Evolutionary conservation across 1,140 invertebrate species (phyloP), one percentile per base, ranked within the genome.

Genomic region (Drosophila subobscura): DNA sequence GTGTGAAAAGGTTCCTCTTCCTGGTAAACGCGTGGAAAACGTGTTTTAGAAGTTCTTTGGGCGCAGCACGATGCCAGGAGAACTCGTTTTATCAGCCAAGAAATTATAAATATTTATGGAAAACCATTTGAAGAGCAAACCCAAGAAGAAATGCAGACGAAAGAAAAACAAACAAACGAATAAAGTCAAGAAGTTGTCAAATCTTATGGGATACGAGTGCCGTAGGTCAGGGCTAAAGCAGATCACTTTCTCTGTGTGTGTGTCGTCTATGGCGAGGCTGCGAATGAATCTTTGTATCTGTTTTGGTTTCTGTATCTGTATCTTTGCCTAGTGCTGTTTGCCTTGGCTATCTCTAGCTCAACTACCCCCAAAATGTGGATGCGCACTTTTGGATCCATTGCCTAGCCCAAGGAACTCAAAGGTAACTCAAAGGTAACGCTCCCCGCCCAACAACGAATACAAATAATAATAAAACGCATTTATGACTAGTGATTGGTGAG

Each of bases 11-110:
- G 60, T 77, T 67, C 53, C 61, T 79, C 66, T 86, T 86, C 81
- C 77, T 78, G 81, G 81, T 86, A 86, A 86, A 78, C 81, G 78
- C 81, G 83, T 86, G 81, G 72, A 85, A 81, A 80, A 77, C 72
- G 72, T 75, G 72, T 75, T 74, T 67, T 12, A 7, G 41, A 51
- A 66, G 51, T 50, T 46, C 22, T 33, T 44, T 51, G 40, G 49
- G 47, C 51, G n/a, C 71, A 66, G 72, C 71, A 14, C 57, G 60
- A 51, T 58, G 67, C 57, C 42, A 49, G 45, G 42, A 72, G 72
- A 86, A 86, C 81, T 81, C 45, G 83, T 85, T 85, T 85, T 86
- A 80, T 86, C 77, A 66, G 56, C 51, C 5, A 50, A 40, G 56
- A 72, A 84, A 76, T 56, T 80, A 86, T 77, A 85, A 80, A 86